Evolutionary conservation across 1,140 invertebrate genomes (phyloP).

Genomic region (Marisa cornuarietis): DNA sequence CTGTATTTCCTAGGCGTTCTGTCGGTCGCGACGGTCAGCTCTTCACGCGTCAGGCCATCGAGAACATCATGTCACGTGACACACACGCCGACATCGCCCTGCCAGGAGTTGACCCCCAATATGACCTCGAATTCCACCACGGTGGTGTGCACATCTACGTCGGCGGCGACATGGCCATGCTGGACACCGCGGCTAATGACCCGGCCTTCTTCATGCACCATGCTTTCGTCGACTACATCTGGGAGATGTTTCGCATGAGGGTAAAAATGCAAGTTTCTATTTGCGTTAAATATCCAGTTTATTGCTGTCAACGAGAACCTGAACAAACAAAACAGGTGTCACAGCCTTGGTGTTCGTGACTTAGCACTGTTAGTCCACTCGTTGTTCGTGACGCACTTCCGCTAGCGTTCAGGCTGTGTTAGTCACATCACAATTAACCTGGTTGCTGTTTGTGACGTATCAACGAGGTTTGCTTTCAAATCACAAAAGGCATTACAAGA

Average conservation of each 20-base stretch:
- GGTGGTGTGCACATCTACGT: slow-evolving; percentile 52
- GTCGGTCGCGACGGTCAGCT: slow-evolving; percentile 17
- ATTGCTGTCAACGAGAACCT: too few relatives aligned
- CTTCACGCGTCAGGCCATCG: slow-evolving; percentile 25
- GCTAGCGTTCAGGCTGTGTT: too few relatives aligned
- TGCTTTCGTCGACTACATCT: slow-evolving; percentile 64
- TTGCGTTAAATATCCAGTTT: too few relatives aligned
- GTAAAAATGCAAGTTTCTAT: slow-evolving; percentile 7
- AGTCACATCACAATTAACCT: too few relatives aligned
- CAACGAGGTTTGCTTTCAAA: too few relatives aligned
- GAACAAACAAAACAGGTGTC: too few relatives aligned
- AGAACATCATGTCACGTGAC: slow-evolving; percentile 18
- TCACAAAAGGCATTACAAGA: too few relatives aligned
- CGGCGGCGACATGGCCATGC: slow-evolving; percentile 54
- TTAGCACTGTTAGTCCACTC: too few relatives aligned
- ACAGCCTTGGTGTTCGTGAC: too few relatives aligned
- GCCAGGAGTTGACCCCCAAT: slow-evolving; percentile 32
- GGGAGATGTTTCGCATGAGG: slow-evolving; percentile 51
- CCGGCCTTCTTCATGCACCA: slow-evolving; percentile 66
- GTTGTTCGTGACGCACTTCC: too few relatives aligned
- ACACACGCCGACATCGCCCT: slow-evolving; percentile 25
- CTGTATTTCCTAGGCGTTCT: background rate
- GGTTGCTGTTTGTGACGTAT: too few relatives aligned
- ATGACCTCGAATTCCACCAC: slow-evolving; percentile 52
- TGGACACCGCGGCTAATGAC: slow-evolving; percentile 63